Evolutionary conservation across 1,140 invertebrate genomes (phyloP), one percentile per base, ranked within the genome.

Genomic region (Ips nitidus): DNA sequence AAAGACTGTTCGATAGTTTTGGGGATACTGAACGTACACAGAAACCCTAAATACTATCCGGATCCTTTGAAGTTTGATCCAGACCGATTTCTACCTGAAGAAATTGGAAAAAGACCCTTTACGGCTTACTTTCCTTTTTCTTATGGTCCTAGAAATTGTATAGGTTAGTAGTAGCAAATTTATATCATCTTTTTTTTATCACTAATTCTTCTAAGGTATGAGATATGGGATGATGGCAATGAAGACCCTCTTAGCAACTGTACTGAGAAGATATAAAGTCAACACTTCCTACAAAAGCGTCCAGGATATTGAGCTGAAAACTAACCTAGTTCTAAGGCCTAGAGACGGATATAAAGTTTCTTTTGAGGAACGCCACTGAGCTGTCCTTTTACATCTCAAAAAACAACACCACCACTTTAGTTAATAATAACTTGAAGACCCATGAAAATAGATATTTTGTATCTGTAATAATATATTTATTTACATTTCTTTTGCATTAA

Each of bases 61-160:
- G 83, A 91, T 70, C 89, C 89, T 0, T 83, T 88, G 5, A 78
- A 79, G 36, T 92, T 90, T 75, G 83, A 90, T 76, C 90, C 90
- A 0, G 88, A 91, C 40, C 78, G 88, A 65, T 91, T 91, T 78
- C 74, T 86, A 22, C 84, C 86, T 1, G 83, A 85, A 71, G 79
- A 84, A 65, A 77, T 77, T 36, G 73, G 77, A 1, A 77, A 84
- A 53, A 75, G 81, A 66, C 79, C 86, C 68, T 76, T 83, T 0
- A 84, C 81, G 71, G 80, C 81, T 22, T 90, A 83, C 74, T 79
- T 89, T 22, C 88, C 89, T 1, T 91, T 91, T 71, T 88, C 87
- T 68, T 88, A 85, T 7, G 89, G 89, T 8, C 84, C 85, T 0
- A 80, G 89, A 52, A 90, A 89, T 74, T 91, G 90, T 72, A 87